Percentiles rank a stretch among this genome's conserved stretches.
These are phyloP conservation scores for Myiopsitta monachus DNA, from an alignment of 2,113 vertebrate species.

Conservation along the genomic window DNA sequence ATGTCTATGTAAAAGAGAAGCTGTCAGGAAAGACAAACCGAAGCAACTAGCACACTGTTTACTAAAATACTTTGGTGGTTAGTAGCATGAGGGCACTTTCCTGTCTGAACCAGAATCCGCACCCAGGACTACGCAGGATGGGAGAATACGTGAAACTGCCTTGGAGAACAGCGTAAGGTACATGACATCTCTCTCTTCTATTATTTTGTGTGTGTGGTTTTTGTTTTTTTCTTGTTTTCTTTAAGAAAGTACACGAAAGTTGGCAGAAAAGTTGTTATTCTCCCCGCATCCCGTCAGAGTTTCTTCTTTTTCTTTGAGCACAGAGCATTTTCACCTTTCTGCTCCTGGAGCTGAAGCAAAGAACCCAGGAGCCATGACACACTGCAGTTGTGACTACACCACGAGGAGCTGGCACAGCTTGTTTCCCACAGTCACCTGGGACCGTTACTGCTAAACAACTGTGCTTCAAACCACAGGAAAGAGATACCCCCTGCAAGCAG, in stretches of 20 bases:
- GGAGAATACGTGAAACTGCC: fast-evolving
- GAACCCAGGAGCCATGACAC: fast-evolving
- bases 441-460: neutral
- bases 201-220: neutral
- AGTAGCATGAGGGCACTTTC: fast-evolving
- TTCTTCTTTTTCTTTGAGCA: neutral
- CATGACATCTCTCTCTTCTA: neutral
- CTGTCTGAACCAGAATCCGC: neutral
- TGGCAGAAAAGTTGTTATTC: neutral
- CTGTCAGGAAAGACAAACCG: neutral
- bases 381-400: neutral
- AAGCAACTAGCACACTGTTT: neutral
- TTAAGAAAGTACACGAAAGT: neutral
- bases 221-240: neutral
- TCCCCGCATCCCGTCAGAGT: neutral
- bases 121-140: neutral
- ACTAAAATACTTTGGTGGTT: neutral
- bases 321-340: neutral
- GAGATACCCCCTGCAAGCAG: neutral
- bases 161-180: fast-evolving
- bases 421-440: neutral
- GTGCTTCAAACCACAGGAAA: neutral
- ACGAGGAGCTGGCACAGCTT: fast-evolving
- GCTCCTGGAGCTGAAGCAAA: neutral
- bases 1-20: neutral